These are phyloP conservation scores for Crepidodera aurea DNA, from an alignment of 2,888 invertebrate genomes.

Conservation along the genomic window DNA sequence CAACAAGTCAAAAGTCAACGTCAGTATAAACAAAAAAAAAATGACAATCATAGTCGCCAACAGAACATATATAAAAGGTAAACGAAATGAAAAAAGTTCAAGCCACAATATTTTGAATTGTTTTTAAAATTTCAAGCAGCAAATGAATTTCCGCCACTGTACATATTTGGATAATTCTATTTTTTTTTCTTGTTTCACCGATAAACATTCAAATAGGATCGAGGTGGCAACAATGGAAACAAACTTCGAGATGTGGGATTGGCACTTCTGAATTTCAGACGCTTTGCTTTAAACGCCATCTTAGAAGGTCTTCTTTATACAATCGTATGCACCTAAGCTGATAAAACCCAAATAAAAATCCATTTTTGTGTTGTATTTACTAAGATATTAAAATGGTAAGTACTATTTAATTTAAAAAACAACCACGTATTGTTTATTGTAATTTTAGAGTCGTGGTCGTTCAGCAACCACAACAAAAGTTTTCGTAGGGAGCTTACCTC, in stretches of 20 bases:
- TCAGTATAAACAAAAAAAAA: neutral
- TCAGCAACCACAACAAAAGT: conserved; percentile 70
- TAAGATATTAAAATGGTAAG: conserved; percentile 2
- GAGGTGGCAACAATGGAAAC: too few relatives aligned
- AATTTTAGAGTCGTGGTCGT: conserved; percentile 54
- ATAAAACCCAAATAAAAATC: neutral
- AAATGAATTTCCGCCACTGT: too few relatives aligned
- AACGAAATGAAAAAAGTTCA: too few relatives aligned
- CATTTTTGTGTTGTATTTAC: neutral
- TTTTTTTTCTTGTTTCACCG: too few relatives aligned
- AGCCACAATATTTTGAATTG: too few relatives aligned
- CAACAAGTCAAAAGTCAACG: neutral
- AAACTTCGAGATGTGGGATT: too few relatives aligned
- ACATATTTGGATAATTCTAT: too few relatives aligned
- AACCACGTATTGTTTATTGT: neutral
- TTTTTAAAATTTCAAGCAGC: too few relatives aligned
- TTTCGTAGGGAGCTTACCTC: conserved; percentile 92
- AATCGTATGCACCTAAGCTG: neutral
- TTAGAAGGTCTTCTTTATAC: neutral
- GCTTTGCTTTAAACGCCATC: neutral
- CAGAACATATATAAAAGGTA: too few relatives aligned
- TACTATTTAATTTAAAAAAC: neutral
- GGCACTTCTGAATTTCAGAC: too few relatives aligned
- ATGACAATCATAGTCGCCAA: too few relatives aligned
- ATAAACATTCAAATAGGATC: too few relatives aligned